Base-by-base conservation (phyloP, 2,113 vertebrate genomes). In the Cavia aperea region DNA sequence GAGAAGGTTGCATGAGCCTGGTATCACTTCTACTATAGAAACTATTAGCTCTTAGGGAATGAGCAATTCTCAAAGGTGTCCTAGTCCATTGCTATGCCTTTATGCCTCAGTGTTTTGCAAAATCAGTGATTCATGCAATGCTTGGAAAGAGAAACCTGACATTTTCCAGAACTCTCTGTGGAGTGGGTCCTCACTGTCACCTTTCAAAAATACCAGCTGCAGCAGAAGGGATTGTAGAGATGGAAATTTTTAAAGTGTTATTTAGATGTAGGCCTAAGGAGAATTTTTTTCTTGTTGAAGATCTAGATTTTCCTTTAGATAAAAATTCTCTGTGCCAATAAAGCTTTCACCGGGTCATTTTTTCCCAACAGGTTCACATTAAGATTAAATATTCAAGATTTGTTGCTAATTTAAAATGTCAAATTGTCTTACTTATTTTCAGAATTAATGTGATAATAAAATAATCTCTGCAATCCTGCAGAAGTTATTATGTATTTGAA, bases 81-180 rank as follows among this genome's bases (percentile, higher is more conserved):
- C 49, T 88, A n/a, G 70, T 93, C 87, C 92, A 82, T 43, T 43
- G 78, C 89, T 93, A 29, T 78, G 90, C 86, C 89, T 93, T 92
- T 79, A 81, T 56, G 46, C 92, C 91, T 89, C 65, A 51, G 4
- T 81, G 88, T 54, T 96, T 95, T 96, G 89, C 95, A 96, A 94
- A 93, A 62, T 75, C 81, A 79, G n/a, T 96, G 94, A 96, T 85
- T 96, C 95, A 95, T 21, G 26, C 2, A 1, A 7, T 70, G 66
- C 92, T 93, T 94, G 92, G 95, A 95, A 94, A 92, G 93, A 94
- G 94, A 93, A 95, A 92, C 29, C 93, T 94, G 91, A 96, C 66
- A 81, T 95, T 95, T 93, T 95, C 95, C 96, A 97, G 95, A 94
- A 81, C 93, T 72, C 75, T 91, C 78, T 86, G 70, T 88, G 66